These are phyloP conservation scores for Riptortus pedestris DNA, from an alignment of 1,140 invertebrate genomes.

Conservation along the genomic window DNA sequence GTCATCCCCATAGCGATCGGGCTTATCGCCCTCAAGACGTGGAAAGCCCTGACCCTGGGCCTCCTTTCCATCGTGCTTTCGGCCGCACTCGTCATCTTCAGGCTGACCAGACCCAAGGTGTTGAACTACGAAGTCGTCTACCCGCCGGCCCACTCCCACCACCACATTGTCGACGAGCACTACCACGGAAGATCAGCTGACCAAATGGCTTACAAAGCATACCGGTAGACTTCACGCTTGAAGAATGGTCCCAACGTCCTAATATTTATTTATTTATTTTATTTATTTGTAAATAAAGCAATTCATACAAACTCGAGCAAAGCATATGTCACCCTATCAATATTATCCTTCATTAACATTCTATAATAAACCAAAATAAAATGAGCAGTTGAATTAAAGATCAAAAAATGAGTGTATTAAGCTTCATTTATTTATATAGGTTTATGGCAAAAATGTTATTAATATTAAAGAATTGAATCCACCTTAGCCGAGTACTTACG, in stretches of 20 bases:
- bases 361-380: no score
- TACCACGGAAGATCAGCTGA: conserved; percentile 49
- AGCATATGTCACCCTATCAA: no score
- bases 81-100: conserved; percentile 71
- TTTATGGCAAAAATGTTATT: no score
- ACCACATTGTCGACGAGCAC: conserved; percentile 49
- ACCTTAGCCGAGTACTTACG: no score
- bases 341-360: no score
- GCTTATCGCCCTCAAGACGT: conserved; percentile 72
- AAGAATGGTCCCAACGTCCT: background rate
- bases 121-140: conserved; percentile 72
- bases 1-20: conserved; percentile 66
- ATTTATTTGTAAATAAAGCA: no score
- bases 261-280: conserved; percentile 7
- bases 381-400: no score
- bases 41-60: conserved; percentile 74
- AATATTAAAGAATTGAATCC: no score
- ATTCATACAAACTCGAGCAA: no score
- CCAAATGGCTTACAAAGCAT: conserved; percentile 53
- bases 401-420: no score
- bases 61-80: conserved; percentile 58
- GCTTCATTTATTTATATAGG: no score
- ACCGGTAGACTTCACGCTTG: conserved; percentile 32
- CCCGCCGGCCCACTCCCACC: conserved; percentile 41
- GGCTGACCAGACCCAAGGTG: conserved; percentile 70